These are phyloP conservation scores for Cyaniris semiargus DNA, from an alignment of 2,888 invertebrate species.

Conservation along the genomic window DNA sequence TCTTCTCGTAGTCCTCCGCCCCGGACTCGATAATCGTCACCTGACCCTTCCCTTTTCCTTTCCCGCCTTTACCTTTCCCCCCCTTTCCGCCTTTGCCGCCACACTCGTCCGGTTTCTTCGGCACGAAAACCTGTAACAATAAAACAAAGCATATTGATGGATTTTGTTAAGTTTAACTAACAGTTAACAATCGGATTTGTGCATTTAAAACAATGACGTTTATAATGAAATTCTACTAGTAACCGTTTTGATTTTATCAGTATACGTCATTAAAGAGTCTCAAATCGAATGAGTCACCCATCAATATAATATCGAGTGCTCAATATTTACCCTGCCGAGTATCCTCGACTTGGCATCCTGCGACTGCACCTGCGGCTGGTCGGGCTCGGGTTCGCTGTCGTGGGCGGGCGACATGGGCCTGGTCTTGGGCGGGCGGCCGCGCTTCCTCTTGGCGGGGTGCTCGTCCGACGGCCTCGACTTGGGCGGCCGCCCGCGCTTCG, in stretches of 20 bases:
- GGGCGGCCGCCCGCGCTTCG: slow-evolving; percentile 78
- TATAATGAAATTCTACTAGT: too few relatives aligned
- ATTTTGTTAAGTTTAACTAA: background rate
- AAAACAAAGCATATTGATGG: background rate
- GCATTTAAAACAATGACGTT: too few relatives aligned
- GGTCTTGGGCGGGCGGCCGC: slow-evolving; percentile 68
- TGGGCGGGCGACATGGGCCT: slow-evolving; percentile 51
- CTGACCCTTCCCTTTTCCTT: slow-evolving; percentile 85
- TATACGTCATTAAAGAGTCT: too few relatives aligned
- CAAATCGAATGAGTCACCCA: too few relatives aligned
- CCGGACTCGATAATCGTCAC: slow-evolving; percentile 84
- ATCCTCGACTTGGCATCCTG: slow-evolving; percentile 70
- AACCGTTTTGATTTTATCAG: too few relatives aligned
- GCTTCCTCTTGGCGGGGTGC: slow-evolving; percentile 65
- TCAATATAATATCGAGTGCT: too few relatives aligned
- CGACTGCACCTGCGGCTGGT: slow-evolving; percentile 48
- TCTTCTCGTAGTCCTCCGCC: slow-evolving; percentile 67
- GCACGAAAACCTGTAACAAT: slow-evolving; percentile 65
- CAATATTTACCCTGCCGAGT: slow-evolving; percentile 60
- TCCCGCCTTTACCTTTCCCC: slow-evolving; percentile 86
- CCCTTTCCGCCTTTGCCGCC: slow-evolving; percentile 85
- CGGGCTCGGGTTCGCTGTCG: slow-evolving; percentile 46
- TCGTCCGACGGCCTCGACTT: slow-evolving; percentile 65
- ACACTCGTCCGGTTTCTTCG: slow-evolving; percentile 82
- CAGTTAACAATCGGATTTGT: too few relatives aligned